Conservation (phyloP, 2,797 vertebrate species). For the Microchirus variegatus region DNA sequence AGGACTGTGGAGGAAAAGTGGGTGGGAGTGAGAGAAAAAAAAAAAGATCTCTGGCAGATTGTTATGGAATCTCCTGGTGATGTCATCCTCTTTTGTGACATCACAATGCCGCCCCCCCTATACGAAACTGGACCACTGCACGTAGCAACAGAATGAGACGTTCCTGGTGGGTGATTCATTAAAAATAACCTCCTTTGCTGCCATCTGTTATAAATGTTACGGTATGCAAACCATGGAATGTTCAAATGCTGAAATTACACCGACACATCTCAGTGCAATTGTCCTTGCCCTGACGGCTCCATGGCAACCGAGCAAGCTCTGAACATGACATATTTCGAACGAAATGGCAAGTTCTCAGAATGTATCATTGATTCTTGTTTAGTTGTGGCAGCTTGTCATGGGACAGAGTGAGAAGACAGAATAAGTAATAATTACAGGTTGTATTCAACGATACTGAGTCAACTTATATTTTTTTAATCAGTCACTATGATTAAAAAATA, state of each 20-base stretch:
- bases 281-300: not conserved
- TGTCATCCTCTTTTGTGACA: slow-evolving; percentile 43
- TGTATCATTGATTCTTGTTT: too few species aligned
- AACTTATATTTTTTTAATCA: too few species aligned
- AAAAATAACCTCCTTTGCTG: slow-evolving; percentile 2
- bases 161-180: slow-evolving; percentile 64
- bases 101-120: slow-evolving; percentile 33
- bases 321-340: not conserved
- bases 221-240: not conserved
- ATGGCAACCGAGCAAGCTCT: not conserved
- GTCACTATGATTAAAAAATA: too few species aligned
- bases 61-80: slow-evolving; percentile 49
- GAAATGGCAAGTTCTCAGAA: too few species aligned
- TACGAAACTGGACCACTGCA: slow-evolving; percentile 6
- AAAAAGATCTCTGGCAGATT: slow-evolving; percentile 11
- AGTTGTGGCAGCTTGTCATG: too few species aligned
- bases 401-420: too few species aligned
- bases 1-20: slow-evolving; percentile 7
- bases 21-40: slow-evolving; percentile 31
- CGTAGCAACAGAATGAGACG: slow-evolving; percentile 16
- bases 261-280: not conserved
- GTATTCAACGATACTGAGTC: too few species aligned
- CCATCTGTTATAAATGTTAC: not conserved
- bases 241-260: slow-evolving; percentile 6
- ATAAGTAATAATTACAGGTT: too few species aligned